Evolutionary conservation across 2,888 invertebrate genomes (phyloP), one percentile per base, ranked within the genome.

Genomic region (Harpalus rubripes): DNA sequence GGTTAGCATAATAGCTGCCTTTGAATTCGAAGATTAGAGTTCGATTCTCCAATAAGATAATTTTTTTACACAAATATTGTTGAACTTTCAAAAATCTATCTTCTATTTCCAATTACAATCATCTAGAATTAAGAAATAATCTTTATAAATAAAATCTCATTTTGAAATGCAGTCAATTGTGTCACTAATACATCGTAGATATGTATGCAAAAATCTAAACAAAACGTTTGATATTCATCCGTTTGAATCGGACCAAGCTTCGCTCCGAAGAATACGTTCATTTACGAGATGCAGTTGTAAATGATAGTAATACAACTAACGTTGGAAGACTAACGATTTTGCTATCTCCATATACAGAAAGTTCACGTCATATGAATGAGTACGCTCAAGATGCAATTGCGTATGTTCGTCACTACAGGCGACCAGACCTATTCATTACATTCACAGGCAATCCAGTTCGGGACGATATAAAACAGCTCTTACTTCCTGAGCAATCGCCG

Each of bases 141-240:
- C n/a, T n/a, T n/a, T n/a, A 85, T 58, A 85, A 85, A 65, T 85
- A 87, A 15, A 89, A 89, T 84, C 79, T 87, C 84, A 87, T 91
- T 22, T 76, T 89, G 59, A 59, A 85, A 68, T 90, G 72, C 86
- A 87, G 89, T 8, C 78, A 85, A 16, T 81, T 91, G 6, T 89
- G 88, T 83, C 88, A 89, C 65, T 90, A 91, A 85, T 90, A 86
- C 86, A 84, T 87, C 12, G 90, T 91, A 44, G 89, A 91, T 86
- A 90, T 89, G 90, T 91, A 90, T 86, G 90, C 86, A 0, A 90
- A 91, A 88, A 88, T 91, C 10, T 89, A 90, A 87, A 88, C 87
- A 7, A 89, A 90, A 87, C 87, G 89, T 74, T 82, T 90, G 58
- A 63, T 81, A 81, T 90, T 85, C 86, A 86, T 91, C n/a, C 83